Evolutionary conservation across 2,888 invertebrate genomes (phyloP).

Genomic region (Drosophila barbarae): DNA sequence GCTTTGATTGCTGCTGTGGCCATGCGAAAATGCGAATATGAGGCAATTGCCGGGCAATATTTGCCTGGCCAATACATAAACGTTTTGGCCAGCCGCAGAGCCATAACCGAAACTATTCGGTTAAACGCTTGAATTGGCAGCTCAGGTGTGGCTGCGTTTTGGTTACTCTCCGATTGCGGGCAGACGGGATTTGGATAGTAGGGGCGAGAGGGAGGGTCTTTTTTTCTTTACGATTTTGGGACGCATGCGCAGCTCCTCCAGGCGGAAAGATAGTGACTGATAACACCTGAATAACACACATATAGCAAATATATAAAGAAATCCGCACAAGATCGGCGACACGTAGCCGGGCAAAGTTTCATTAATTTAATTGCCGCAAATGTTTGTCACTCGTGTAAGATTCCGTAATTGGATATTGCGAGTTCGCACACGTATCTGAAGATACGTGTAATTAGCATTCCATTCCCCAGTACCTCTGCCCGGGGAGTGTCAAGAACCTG

Average conservation of each 20-base stretch:
- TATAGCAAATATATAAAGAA: not conserved
- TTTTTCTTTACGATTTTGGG: not conserved
- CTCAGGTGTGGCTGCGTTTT: conserved; percentile 20
- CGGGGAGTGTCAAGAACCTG: conserved; percentile 28
- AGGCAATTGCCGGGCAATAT: conserved; percentile 48
- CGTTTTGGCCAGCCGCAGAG: conserved; percentile 47
- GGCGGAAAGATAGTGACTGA: conserved; percentile 23
- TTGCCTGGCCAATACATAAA: conserved; percentile 59
- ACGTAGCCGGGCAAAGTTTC: conserved; percentile 53
- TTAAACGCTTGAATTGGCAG: conserved; percentile 51
- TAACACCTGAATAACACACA: conserved; percentile 7
- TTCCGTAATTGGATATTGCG: conserved; percentile 62
- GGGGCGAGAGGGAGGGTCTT: not conserved
- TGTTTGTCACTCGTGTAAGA: conserved; percentile 57
- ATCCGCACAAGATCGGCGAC: conserved; percentile 43
- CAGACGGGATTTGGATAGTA: not conserved
- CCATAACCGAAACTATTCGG: conserved; percentile 56
- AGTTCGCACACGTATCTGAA: conserved; percentile 39
- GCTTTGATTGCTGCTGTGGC: conserved; percentile 50
- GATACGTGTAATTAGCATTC: conserved; percentile 45
- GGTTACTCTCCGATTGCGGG: not conserved
- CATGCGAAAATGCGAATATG: conserved; percentile 38
- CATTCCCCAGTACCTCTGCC: conserved; percentile 18
- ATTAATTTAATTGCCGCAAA: conserved; percentile 60
- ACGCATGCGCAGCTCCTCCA: conserved; percentile 32